Conservation (phyloP, 2,797 vertebrate species). For the Echeneis naucrates region DNA sequence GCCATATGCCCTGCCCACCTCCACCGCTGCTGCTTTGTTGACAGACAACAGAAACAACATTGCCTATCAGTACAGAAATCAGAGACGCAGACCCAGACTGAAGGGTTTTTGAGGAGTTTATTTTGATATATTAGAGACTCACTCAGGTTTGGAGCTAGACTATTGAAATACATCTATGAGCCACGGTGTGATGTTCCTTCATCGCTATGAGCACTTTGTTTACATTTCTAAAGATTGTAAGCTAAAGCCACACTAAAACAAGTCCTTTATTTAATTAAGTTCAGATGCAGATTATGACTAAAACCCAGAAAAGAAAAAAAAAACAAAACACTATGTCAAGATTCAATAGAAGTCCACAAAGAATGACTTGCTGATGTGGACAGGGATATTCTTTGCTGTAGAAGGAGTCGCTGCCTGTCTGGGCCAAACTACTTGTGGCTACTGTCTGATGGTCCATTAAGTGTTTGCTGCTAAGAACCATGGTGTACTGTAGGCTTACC, state of each 20-base stretch:
- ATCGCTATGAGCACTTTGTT: too few species aligned
- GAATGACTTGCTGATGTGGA: background rate
- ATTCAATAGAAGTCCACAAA: background rate
- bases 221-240: background rate
- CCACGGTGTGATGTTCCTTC: too few species aligned
- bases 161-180: too few species aligned
- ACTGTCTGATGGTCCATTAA: constrained; percentile 50
- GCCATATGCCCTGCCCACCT: too few species aligned
- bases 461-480: constrained; percentile 64
- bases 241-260: background rate
- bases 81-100: too few species aligned
- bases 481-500: constrained; percentile 56
- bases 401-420: constrained; percentile 10
- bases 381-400: constrained; percentile 8
- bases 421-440: constrained; percentile 52
- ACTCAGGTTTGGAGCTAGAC: too few species aligned
- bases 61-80: too few species aligned
- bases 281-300: background rate
- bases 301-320: background rate
- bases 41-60: too few species aligned
- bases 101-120: too few species aligned
- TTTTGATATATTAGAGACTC: too few species aligned
- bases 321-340: constrained; percentile 1
- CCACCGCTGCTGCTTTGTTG: too few species aligned
- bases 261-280: background rate